Evolutionary conservation across 1,140 invertebrate species (phyloP), one percentile per base, ranked within the genome.

Genomic region (Ceratosolen solmsi): DNA sequence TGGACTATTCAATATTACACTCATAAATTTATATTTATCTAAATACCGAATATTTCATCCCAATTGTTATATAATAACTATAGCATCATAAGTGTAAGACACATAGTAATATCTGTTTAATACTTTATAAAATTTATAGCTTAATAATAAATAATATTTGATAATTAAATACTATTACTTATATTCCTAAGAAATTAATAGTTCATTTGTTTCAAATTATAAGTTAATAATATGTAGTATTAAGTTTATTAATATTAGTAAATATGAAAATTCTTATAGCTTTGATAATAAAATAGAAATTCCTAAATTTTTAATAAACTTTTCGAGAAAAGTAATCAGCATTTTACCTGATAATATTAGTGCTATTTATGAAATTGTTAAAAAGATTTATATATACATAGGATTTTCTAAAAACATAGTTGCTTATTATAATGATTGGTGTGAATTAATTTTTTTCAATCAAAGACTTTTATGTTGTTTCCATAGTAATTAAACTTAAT

Each of bases 401-500:
- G n/a, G n/a, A n/a, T n/a, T n/a, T n/a, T n/a, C n/a, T n/a, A n/a
- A n/a, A n/a, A n/a, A n/a, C n/a, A n/a, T n/a, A n/a, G n/a, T n/a
- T n/a, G n/a, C n/a, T n/a, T n/a, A n/a, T n/a, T n/a, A n/a, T n/a
- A n/a, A n/a, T n/a, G n/a, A n/a, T n/a, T n/a, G n/a, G n/a, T n/a
- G n/a, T 46, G 13, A 46, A 46, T 5, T 13, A 46, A 46, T 46
- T 46, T 13, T 46, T 7, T 46, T 13, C 13, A 46, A 38, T 70
- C 25, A 25, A 68, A 70, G 15, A 68, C 22, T 54, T 33, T 36
- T 11, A 54, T 22, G 33, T 70, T 33, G 36, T 41, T 17, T 70
- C 38, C 27, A 38, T 63, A 73, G 25, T 49, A 80, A 33, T 60
- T 63, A 73, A 63, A 20, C 63, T 71, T 73, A 36, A 56, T 20